Evolutionary conservation across 2,888 invertebrate species (phyloP), one percentile per base, ranked within the genome.

Genomic region (Dendrolimus houi): DNA sequence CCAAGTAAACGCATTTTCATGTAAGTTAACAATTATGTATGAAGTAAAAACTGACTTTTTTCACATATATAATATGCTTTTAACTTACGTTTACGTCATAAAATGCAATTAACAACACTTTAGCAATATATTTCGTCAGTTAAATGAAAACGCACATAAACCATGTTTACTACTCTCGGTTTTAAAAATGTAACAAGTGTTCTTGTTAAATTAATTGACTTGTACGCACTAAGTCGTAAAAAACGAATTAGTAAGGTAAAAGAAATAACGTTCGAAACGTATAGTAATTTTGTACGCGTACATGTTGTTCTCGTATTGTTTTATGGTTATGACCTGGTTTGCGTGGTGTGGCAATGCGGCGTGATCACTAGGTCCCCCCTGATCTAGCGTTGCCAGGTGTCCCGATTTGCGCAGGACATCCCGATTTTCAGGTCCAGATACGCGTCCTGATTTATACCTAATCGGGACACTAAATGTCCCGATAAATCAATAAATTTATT

Each of bases 281-380:
- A 53, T 59, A 57, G 58, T 56, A 47, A 47, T 47, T 47, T 47
- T 10, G 10, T 47, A 47, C 47, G 47, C 8, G 58, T 56, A 54
- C 29, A 29, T 29, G 29, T 29, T 56, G 60, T 58, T 55, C 54
- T 57, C 63, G 68, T 65, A 70, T 77, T 77, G 76, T 79, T 79
- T 73, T 65, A 69, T 61, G 64, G 60, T 62, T 68, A 71, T 75
- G 83, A 80, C 81, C 81, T 69, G 71, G 66, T 78, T 83, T 65
- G 61, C 66, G 29, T 29, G 6, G 29, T 29, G 69, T 72, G 64
- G 68, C 57, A 64, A 68, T 64, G 65, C 64, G 68, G 67, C 65
- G 65, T 69, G 74, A 77, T 79, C 78, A 75, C 73, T 63, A 67
- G 65, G 60, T 65, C 65, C 69, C 65, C 69, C 70, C 71, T 67